These are phyloP conservation scores for Neodiprion fabricii DNA, from an alignment of 1,140 invertebrate genomes.

Conservation along the genomic window DNA sequence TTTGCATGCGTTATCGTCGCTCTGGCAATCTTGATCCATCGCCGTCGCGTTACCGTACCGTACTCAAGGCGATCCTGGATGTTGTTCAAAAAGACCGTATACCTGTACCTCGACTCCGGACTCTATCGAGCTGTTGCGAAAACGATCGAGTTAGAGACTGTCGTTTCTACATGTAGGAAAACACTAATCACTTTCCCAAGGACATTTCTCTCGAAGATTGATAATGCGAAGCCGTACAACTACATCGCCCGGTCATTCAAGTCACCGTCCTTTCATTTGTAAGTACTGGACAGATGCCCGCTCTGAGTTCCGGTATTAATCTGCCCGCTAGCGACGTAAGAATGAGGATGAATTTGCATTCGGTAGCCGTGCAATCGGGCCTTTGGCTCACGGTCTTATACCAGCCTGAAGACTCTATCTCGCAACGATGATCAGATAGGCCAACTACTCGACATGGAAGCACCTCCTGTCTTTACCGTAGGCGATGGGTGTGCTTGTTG, in stretches of 20 bases:
- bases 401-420: slow-evolving; percentile 1
- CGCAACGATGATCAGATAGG: not conserved
- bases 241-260: no score
- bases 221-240: not conserved
- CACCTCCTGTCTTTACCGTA: slow-evolving; percentile 1
- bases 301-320: not conserved
- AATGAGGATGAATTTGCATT: slow-evolving; percentile 5
- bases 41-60: not conserved
- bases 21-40: not conserved
- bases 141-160: not conserved
- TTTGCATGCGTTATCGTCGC: not conserved
- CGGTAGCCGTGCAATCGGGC: not conserved
- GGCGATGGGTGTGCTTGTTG: no score
- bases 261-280: not conserved
- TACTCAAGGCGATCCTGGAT: not conserved
- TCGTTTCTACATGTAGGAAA: not conserved
- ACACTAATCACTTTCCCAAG: not conserved
- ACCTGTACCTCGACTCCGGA: not conserved
- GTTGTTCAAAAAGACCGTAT: not conserved
- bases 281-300: not conserved
- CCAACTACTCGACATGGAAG: not conserved
- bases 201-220: not conserved
- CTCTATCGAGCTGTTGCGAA: no score
- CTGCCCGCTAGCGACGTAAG: not conserved
- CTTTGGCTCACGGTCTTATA: not conserved